phyloP scores from a whole-genome alignment of 2,797 vertebrate species.

The Naso thynnoides region DNA sequence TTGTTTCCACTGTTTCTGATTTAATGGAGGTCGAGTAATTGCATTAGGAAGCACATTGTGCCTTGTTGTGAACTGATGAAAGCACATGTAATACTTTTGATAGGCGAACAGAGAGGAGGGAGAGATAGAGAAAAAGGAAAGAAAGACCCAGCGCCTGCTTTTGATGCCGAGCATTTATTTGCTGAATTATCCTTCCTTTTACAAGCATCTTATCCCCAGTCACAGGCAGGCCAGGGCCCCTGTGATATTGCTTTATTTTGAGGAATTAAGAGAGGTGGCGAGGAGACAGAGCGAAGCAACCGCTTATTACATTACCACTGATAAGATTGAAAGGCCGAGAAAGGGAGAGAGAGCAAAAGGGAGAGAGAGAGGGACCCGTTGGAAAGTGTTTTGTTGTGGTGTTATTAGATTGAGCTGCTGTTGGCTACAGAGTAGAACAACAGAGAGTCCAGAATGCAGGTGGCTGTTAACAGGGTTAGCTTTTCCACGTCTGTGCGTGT shows the following conservation, averaged over 20 bases:
- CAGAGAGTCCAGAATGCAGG: conserved; percentile 82
- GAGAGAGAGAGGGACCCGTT: conserved; percentile 49
- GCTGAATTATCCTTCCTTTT: conserved; percentile 83
- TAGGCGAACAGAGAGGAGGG: conserved; percentile 73
- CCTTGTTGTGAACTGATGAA: conserved; percentile 86
- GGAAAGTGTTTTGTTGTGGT: conserved; percentile 78
- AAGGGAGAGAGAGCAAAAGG: conserved; percentile 49
- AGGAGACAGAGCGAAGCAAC: conserved; percentile 83
- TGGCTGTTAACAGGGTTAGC: conserved; percentile 82
- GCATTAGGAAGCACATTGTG: conserved; percentile 83
- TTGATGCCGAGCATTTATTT: conserved; percentile 84
- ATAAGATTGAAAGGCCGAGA: conserved; percentile 85
- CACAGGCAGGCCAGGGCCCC: conserved; percentile 79
- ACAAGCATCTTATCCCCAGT: conserved; percentile 83
- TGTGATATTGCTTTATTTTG: conserved; percentile 88
- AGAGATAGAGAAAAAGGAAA: conserved; percentile 64
- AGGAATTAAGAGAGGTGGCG: conserved; percentile 87
- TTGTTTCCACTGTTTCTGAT: conserved; percentile 83
- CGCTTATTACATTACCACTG: conserved; percentile 86
- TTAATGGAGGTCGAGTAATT: conserved; percentile 85
- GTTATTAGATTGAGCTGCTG: conserved; percentile 84
- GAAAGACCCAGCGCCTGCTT: conserved; percentile 71
- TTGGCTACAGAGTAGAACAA: conserved; percentile 80
- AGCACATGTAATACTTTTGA: conserved; percentile 85
- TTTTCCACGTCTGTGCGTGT: conserved; percentile 42